Conservation (phyloP, 1,140 invertebrate species). For the Rhizoglyphus robini region DNA sequence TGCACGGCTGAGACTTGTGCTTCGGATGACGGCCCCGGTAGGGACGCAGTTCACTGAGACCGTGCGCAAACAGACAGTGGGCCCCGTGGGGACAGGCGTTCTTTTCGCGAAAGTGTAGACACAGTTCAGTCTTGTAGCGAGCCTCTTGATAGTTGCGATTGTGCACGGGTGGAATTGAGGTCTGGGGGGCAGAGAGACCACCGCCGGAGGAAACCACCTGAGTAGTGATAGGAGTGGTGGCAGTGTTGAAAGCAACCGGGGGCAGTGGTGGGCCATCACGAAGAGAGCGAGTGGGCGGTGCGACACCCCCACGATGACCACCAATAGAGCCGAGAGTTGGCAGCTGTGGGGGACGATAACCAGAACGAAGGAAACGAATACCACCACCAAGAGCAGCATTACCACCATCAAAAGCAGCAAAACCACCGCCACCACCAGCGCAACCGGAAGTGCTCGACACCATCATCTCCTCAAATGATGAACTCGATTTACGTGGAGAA, state of each 20-base stretch:
- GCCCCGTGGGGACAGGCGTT: slow-evolving; percentile 28
- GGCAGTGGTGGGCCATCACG: background rate
- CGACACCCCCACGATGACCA: background rate
- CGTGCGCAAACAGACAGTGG: slow-evolving; percentile 29
- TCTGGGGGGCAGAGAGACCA: background rate
- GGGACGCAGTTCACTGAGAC: slow-evolving; percentile 24
- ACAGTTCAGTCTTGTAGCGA: slow-evolving; percentile 29
- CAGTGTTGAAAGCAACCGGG: background rate
- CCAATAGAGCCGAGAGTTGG: background rate
- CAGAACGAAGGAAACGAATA: too few relatives aligned
- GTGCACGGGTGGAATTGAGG: background rate
- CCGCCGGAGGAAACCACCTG: background rate
- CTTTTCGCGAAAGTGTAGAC: slow-evolving; percentile 25
- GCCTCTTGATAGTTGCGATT: slow-evolving; percentile 18
- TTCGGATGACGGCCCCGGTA: slow-evolving; percentile 26
- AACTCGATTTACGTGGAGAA: too few relatives aligned
- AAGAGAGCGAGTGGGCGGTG: background rate
- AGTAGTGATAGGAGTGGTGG: background rate
- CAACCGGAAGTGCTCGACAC: too few relatives aligned
- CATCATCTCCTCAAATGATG: too few relatives aligned
- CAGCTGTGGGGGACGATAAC: background rate
- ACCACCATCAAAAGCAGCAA: too few relatives aligned
- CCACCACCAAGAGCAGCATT: too few relatives aligned
- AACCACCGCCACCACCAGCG: too few relatives aligned
- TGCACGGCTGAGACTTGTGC: slow-evolving; percentile 28